Percentiles rank a stretch among this genome's conserved stretches.
Evolutionary conservation across 1,140 invertebrate genomes (phyloP).

Genomic region (Drosophila ananassae): DNA sequence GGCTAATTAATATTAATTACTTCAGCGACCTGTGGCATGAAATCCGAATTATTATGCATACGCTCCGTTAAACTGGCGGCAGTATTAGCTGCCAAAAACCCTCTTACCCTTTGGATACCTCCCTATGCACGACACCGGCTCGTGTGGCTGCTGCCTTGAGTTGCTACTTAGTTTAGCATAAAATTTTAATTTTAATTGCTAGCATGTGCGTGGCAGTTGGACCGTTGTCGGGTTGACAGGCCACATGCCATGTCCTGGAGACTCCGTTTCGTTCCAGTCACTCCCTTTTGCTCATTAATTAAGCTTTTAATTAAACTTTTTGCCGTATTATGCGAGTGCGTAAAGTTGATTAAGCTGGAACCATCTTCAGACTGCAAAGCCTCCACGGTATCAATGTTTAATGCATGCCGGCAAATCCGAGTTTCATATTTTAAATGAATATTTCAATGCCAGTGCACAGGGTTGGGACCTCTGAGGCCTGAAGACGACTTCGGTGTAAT

Average conservation of each 20-base stretch:
- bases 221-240: constrained; percentile 40
- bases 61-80: constrained; percentile 21
- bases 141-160: constrained; percentile 34
- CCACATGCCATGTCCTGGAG: constrained; percentile 30
- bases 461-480: constrained; percentile 12
- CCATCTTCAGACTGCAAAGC: constrained; percentile 7
- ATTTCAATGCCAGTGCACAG: constrained; percentile 20
- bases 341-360: constrained; percentile 75
- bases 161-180: constrained; percentile 82
- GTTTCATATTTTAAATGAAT: constrained; percentile 34
- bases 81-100: constrained; percentile 38
- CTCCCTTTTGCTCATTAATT: constrained; percentile 60
- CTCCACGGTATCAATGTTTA: constrained; percentile 67
- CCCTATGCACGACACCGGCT: constrained; percentile 2
- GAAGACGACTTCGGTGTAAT: constrained; percentile 32
- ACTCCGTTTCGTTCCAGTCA: not conserved
- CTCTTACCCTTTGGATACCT: not conserved
- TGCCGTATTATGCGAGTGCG: constrained; percentile 70
- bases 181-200: constrained; percentile 82
- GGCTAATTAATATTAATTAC: constrained; percentile 69
- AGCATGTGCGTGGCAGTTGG: constrained; percentile 76
- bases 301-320: constrained; percentile 80
- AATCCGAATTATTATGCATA: constrained; percentile 60
- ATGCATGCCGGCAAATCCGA: constrained; percentile 49
- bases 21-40: constrained; percentile 36